Evolutionary conservation across 2,113 vertebrate genomes (phyloP), one percentile per base, ranked within the genome.

Genomic region (Alectura lathami): DNA sequence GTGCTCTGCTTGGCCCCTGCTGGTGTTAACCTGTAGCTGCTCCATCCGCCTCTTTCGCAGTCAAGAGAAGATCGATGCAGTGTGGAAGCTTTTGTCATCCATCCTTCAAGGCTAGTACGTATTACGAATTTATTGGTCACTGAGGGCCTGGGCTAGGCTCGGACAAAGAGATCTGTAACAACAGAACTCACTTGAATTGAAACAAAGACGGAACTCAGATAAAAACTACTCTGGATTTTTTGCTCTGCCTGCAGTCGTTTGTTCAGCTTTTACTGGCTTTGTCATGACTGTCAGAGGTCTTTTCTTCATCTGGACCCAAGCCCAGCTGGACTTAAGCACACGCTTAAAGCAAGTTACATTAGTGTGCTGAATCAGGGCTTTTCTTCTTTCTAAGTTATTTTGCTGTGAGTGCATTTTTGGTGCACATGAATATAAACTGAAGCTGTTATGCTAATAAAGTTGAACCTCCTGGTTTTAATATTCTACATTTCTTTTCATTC

Each of bases 401-500:
- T 96, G 95, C 95, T 96, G 91, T 75, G 91, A 91, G 64, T 91
- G 95, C 95, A 94, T 96, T 97, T 96, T 93, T 91, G 73, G 88
- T n/a, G 48, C 89, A 88, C 73, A 95, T 93, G 95, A 96, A 96
- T 96, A 95, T 94, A 95, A 97, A 91, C 94, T 74, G 79, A 92
- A 81, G 92, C 94, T 86, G 91, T 92, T 96, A 96, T 96, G 96
- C 95, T 95, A 96, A 96, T 97, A 95, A 93, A 91, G 85, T 91
- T 94, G 89, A 94, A 94, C 57, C 68, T 86, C 83, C 84, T 80
- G 88, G 92, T 96, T 96, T 96, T 91, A 96, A 96, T 95, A 96
- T 93, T 96, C 96, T 86, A 84, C 54, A 93, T 96, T 96, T 96
- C 93, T 94, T 97, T 97, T 96, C 93, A 93, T 96, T 96, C 93